These are phyloP conservation scores for Limnephilus rhombicus DNA, from an alignment of 2,888 invertebrate species.

Conservation along the genomic window DNA sequence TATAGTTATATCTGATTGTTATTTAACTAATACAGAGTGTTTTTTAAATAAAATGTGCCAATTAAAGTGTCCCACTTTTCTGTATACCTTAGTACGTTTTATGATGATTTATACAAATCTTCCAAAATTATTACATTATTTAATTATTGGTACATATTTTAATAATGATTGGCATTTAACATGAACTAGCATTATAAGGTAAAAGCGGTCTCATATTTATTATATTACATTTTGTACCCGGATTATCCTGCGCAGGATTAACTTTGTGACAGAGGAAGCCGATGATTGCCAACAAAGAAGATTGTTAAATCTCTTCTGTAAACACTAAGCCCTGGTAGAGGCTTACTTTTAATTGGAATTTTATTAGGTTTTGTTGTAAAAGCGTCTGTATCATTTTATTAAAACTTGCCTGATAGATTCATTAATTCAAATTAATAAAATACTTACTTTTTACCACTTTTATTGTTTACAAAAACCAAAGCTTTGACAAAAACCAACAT, in stretches of 20 bases:
- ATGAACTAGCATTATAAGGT: neutral
- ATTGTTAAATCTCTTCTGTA: conserved; percentile 25
- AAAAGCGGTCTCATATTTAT: neutral
- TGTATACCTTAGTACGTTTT: no score
- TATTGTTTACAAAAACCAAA: no score
- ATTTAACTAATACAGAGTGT: no score
- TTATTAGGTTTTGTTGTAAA: neutral
- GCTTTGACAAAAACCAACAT: no score
- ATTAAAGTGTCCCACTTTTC: no score
- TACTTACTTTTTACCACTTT: no score
- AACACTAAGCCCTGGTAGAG: conserved; percentile 10
- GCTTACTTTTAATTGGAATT: conserved; percentile 16
- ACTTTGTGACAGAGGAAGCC: conserved; percentile 4
- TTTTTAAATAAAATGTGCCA: no score
- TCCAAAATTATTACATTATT: neutral
- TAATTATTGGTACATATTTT: neutral
- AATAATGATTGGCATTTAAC: neutral
- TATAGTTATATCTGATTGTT: no score
- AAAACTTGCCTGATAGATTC: neutral
- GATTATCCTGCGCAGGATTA: neutral
- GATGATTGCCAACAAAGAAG: neutral
- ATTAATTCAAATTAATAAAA: no score
- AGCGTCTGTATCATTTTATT: neutral
- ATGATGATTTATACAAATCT: no score
- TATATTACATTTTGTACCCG: neutral